phyloP scores from a whole-genome alignment of 1,140 invertebrate species.

The Pentalonia nigronervosa region DNA sequence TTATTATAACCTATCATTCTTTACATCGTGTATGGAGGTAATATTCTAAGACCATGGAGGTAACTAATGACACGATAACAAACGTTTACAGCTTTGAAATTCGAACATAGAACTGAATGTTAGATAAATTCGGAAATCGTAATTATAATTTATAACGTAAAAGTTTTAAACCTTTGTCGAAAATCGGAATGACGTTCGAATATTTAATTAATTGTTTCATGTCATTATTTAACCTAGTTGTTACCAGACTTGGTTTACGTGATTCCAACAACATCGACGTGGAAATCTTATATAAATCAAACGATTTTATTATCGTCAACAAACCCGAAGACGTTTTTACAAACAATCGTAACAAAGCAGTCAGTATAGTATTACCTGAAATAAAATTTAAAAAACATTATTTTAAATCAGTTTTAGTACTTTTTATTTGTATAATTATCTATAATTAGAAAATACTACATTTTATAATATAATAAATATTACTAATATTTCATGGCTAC shows the following conservation, averaged over 20 bases:
- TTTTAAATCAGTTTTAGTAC: too few relatives aligned
- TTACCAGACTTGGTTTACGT: background rate
- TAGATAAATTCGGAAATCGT: background rate
- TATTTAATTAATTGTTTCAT: background rate
- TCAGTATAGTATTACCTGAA: background rate
- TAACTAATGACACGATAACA: background rate
- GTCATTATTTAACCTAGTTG: background rate
- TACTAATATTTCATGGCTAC: too few relatives aligned
- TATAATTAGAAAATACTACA: too few relatives aligned
- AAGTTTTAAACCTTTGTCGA: background rate
- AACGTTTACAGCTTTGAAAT: background rate
- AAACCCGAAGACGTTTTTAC: background rate
- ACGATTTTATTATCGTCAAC: background rate
- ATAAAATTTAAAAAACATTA: too few relatives aligned
- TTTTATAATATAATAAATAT: too few relatives aligned
- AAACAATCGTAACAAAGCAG: constrained; percentile 17
- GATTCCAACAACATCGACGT: background rate
- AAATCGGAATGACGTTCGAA: background rate
- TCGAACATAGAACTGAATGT: background rate
- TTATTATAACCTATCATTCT: too few relatives aligned
- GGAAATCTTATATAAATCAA: background rate
- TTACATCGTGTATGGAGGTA: too few relatives aligned
- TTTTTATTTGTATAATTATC: too few relatives aligned
- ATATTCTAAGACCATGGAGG: background rate
- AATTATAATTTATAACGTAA: background rate